Evolutionary conservation across 2,888 invertebrate species (phyloP), one percentile per base, ranked within the genome.

Genomic region (Lepetodrilus schrolli): DNA sequence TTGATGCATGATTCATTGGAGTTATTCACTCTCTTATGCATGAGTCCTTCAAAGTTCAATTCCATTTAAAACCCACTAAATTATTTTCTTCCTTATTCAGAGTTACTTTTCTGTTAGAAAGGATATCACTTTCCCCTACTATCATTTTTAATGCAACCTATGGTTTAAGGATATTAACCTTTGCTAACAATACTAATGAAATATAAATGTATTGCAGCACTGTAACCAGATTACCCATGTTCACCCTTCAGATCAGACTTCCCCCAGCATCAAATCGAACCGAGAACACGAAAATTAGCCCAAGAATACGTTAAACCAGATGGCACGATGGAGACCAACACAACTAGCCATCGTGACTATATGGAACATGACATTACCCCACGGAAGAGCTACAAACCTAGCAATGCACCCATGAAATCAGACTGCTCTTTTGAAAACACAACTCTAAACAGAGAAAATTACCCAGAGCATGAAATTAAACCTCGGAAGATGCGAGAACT

Each of bases 321-420:
- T 8, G 84, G 80, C 66, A 80, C 83, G 21, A 87, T 88, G 73
- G 78, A 83, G 21, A 86, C 83, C 20, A 72, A 79, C 20, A 80
- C 84, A n/a, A 87, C 84, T 50, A 83, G 82, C 73, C 77, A 74
- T 10, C 50, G 70, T 17, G 87, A 89, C 74, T 88, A 79, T 76
- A 69, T 71, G 26, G 58, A 68, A 26, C 79, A 87, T 58, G 74
- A 75, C 7, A 73, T 70, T 37, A 71, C 80, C 2, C 78, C 76
- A 34, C 72, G 85, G 30, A 66, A 77, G 49, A 81, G 78, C 49
- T 79, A 82, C 75, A 85, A 81, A 72, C 88, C 88, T 0, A 17
- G 34, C 4, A 58, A 73, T 23, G 26, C 38, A 13, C 23, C 26
- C 17, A 10, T 68, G n/a, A 17, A 68, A 23, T 23, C 68, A n/a